Evolutionary conservation across 2,888 invertebrate genomes (phyloP).

Genomic region (Latheticus oryzae): DNA sequence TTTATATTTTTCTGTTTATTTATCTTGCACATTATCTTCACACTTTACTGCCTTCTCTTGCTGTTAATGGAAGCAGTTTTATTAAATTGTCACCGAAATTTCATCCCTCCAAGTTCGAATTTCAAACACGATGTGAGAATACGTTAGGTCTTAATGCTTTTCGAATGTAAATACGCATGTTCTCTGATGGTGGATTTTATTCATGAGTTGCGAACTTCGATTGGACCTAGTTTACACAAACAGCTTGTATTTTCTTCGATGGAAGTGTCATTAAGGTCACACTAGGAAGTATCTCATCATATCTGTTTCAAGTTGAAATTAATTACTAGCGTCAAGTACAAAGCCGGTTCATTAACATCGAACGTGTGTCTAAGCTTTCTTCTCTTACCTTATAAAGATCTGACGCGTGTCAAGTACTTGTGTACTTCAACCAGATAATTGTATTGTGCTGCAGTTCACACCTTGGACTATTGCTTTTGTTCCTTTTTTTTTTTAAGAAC

Average conservation of each 20-base stretch:
- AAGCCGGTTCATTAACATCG: constrained; percentile 42
- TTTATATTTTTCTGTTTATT: constrained; percentile 34
- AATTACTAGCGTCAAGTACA: constrained; percentile 46
- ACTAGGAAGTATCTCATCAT: constrained; percentile 23
- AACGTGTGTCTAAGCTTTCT: constrained; percentile 44
- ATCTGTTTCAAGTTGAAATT: constrained; percentile 47
- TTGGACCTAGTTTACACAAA: not conserved
- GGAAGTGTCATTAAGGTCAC: constrained; percentile 34
- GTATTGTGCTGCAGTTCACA: constrained; percentile 28
- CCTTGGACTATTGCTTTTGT: constrained; percentile 13
- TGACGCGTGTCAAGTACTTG: constrained; percentile 41
- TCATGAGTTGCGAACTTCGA: not conserved
- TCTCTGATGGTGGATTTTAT: not conserved
- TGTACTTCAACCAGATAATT: constrained; percentile 30
- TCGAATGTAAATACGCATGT: constrained; percentile 4
- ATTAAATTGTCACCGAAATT: constrained; percentile 17
- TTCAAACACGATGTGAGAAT: constrained; percentile 4
- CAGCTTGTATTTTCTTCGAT: constrained; percentile 8
- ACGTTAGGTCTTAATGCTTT: constrained; percentile 11
- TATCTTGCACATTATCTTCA: constrained; percentile 28
- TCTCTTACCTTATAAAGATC: constrained; percentile 33
- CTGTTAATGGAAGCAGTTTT: constrained; percentile 12
- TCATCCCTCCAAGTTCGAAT: constrained; percentile 7
- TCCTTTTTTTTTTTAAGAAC: too few relatives aligned
- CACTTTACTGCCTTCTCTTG: constrained; percentile 16